Percentiles rank a stretch among this genome's conserved stretches.
phyloP scores from a whole-genome alignment of 2,888 invertebrate species.

The Troides helena region DNA sequence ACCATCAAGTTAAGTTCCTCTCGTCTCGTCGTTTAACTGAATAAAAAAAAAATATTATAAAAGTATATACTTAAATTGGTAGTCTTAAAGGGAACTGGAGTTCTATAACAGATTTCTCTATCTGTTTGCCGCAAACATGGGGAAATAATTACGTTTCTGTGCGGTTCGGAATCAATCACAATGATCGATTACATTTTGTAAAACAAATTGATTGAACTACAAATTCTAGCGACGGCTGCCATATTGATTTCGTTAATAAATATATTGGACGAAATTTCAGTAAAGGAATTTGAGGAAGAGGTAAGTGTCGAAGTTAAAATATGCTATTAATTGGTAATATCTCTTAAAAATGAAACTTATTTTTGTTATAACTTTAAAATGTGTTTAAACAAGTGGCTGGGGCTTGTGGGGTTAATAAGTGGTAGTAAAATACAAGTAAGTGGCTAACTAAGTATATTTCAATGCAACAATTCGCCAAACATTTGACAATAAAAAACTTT shows the following conservation, averaged over 20 bases:
- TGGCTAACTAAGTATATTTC: too few species aligned
- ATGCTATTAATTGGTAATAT: not conserved
- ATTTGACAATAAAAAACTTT: too few species aligned
- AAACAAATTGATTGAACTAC: slow-evolving; percentile 26
- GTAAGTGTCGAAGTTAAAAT: not conserved
- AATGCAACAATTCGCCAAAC: too few species aligned
- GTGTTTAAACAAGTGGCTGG: too few species aligned
- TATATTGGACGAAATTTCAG: not conserved
- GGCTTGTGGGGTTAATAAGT: too few species aligned
- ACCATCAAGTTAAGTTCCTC: too few species aligned
- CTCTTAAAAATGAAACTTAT: not conserved
- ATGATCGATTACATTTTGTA: slow-evolving; percentile 26
- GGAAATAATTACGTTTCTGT: slow-evolving; percentile 20
- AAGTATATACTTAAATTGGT: not conserved
- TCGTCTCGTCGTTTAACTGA: too few species aligned
- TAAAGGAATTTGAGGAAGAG: not conserved
- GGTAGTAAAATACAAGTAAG: too few species aligned
- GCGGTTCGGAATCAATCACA: slow-evolving; percentile 23
- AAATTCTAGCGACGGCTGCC: slow-evolving; percentile 10
- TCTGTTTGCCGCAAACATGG: slow-evolving; percentile 6
- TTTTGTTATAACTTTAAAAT: not conserved
- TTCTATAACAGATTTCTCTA: not conserved
- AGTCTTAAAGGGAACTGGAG: not conserved
- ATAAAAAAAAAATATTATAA: too few species aligned
- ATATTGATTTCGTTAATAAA: slow-evolving; percentile 19